Base-by-base conservation (phyloP, 2,113 vertebrate genomes). In the Syngnathus scovelli region DNA sequence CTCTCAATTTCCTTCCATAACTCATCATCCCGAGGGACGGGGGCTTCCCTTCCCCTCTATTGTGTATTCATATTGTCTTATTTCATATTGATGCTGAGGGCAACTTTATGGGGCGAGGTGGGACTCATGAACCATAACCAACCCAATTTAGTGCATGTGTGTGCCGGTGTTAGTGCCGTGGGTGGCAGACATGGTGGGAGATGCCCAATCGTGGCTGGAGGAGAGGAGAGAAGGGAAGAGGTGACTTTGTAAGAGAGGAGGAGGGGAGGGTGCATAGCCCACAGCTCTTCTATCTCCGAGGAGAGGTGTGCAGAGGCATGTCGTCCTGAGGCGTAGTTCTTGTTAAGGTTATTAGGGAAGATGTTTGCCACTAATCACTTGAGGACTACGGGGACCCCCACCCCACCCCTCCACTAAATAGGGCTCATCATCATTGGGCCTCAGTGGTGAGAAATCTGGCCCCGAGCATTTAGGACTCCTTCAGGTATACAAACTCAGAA, bases 371-470 rank as follows among this genome's bases (percentile, higher is more conserved):
- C 92, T 94, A 94, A 93, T 90, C 92, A 92, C 91, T 79, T 70
- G 78, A 86, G 93, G 92, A 93, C 95, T 91, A 90, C 84, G 81
- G 94, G 95, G 94, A 96, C 89, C 86, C 66, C 82, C 56, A 8
- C 63, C 27, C 27, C 27, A 33, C 27, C 27, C 27, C 27, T 33
- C 27, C 80, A 85, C 90, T 95, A 95, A 96, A 93, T 90, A 33
- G 92, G 91, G 93, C 93, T 94, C 92, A 93, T 92, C 91, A 92
- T 90, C 87, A 93, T 91, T 92, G 92, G 92, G 92, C 89, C 92
- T 92, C 90, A 90, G 84, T 91, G 92, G 92, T 94, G 93, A 92
- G 97, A 94, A 94, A 94, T 96, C 93, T 94, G 92, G 93, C 95
- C 94, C 70, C 90, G 89, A 95, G 95, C 93, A 93, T 85, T 85